These are phyloP conservation scores for Ibycter americanus DNA, from an alignment of 2,797 vertebrate genomes.

Conservation along the genomic window DNA sequence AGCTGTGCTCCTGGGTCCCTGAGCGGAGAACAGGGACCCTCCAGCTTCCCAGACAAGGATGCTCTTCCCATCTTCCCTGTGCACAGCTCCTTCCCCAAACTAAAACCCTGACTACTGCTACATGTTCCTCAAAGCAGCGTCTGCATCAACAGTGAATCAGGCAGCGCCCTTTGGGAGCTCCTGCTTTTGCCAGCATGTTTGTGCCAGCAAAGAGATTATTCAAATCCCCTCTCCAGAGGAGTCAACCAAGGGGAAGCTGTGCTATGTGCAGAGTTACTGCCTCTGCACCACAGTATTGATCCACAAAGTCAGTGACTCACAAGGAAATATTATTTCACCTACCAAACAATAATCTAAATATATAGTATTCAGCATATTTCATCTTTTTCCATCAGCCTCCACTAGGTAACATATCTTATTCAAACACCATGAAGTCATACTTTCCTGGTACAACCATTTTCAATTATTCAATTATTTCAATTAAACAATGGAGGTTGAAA, in stretches of 20 bases:
- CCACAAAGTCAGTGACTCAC: constrained; percentile 28
- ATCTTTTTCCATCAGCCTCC: constrained; percentile 31
- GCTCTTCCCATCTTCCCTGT: background rate
- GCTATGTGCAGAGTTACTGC: background rate
- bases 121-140: background rate
- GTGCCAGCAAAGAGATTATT: background rate
- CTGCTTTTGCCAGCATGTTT: background rate
- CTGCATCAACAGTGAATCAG: background rate
- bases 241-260: background rate
- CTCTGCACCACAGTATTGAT: background rate
- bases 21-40: background rate
- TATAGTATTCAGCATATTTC: constrained; percentile 25
- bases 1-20: background rate
- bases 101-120: background rate
- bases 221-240: background rate
- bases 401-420: constrained; percentile 11
- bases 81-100: background rate
- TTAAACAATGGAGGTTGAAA: constrained; percentile 6
- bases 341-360: constrained; percentile 43
- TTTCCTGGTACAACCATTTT: constrained; percentile 38
- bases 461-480: constrained; percentile 7
- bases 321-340: constrained; percentile 40
- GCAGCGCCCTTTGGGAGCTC: background rate
- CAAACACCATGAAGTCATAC: constrained; percentile 40
- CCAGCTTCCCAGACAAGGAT: background rate